A percentile compares a stretch with the other conserved stretches of the same genome.
Evolutionary conservation across 2,888 invertebrate species (phyloP).

Genomic region (Bombylius major): DNA sequence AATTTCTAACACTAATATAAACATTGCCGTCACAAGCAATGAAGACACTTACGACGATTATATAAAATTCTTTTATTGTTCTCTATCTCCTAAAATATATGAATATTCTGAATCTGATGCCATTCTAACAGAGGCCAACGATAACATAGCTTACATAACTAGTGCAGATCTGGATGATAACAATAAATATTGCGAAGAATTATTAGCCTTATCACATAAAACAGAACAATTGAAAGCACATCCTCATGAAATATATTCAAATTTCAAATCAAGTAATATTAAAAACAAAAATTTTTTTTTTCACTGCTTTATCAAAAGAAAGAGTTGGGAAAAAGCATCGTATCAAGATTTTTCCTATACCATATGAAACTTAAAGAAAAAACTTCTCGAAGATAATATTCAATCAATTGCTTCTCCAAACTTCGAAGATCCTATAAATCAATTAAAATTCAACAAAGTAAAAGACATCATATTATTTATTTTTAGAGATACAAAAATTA

Average conservation of each 20-base stretch:
- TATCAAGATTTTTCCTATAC: background rate
- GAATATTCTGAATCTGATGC: background rate
- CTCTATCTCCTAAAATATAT: background rate
- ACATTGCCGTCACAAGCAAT: too few relatives aligned
- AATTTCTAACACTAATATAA: background rate
- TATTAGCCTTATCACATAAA: background rate
- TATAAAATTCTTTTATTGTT: background rate
- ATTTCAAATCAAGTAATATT: background rate
- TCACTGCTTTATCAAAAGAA: constrained; percentile 6
- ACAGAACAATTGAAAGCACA: background rate
- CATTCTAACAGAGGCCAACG: background rate
- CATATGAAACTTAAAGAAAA: background rate
- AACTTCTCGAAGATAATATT: background rate
- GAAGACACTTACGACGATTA: background rate
- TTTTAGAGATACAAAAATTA: constrained; percentile 1
- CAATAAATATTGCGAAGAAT: background rate
- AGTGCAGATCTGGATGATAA: background rate
- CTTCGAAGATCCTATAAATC: background rate
- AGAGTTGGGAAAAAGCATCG: background rate
- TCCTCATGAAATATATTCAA: constrained; percentile 4
- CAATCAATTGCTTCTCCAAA: background rate
- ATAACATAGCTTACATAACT: background rate
- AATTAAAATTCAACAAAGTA: constrained; percentile 4
- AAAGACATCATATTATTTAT: background rate
- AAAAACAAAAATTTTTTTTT: background rate